Conservation (phyloP, 2,888 invertebrate genomes). For the Thereva unica region DNA sequence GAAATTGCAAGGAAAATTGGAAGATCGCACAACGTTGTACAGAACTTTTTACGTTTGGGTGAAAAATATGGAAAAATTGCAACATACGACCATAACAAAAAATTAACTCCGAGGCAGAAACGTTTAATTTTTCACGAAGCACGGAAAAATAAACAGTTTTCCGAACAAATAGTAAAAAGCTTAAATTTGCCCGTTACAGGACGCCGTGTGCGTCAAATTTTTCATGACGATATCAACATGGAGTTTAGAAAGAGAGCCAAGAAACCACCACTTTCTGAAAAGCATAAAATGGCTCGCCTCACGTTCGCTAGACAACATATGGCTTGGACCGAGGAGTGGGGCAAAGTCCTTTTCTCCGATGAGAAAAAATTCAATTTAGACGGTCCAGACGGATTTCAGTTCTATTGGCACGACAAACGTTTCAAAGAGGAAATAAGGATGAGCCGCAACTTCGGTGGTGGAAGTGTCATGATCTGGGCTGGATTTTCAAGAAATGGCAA, state of each 20-base stretch:
- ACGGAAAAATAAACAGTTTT: slow-evolving; percentile 9
- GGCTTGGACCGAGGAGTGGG: background rate
- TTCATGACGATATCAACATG: background rate
- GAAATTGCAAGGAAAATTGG: slow-evolving; percentile 1
- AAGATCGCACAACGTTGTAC: slow-evolving; percentile 3
- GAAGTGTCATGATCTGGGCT: no score
- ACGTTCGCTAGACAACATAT: slow-evolving; percentile 1
- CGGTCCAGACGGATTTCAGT: no score
- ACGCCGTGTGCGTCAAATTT: slow-evolving; percentile 4
- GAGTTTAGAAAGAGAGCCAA: no score
- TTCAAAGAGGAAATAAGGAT: no score
- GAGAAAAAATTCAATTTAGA: no score
- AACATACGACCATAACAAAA: slow-evolving; percentile 6
- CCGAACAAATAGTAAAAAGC: slow-evolving; percentile 4
- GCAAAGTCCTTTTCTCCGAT: background rate
- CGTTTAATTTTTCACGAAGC: slow-evolving; percentile 13
- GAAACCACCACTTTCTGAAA: slow-evolving; percentile 9
- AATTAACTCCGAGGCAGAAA: slow-evolving; percentile 8
- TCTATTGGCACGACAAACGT: no score
- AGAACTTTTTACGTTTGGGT: background rate
- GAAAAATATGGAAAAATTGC: slow-evolving; percentile 3
- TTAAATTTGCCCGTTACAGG: slow-evolving; percentile 10
- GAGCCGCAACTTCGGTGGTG: no score
- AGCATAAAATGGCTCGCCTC: background rate
- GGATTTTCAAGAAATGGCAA: no score